A percentile compares a stretch with the other conserved stretches of the same genome.
phyloP scores from a whole-genome alignment of 2,888 invertebrate species.

The Operophtera brumata region DNA sequence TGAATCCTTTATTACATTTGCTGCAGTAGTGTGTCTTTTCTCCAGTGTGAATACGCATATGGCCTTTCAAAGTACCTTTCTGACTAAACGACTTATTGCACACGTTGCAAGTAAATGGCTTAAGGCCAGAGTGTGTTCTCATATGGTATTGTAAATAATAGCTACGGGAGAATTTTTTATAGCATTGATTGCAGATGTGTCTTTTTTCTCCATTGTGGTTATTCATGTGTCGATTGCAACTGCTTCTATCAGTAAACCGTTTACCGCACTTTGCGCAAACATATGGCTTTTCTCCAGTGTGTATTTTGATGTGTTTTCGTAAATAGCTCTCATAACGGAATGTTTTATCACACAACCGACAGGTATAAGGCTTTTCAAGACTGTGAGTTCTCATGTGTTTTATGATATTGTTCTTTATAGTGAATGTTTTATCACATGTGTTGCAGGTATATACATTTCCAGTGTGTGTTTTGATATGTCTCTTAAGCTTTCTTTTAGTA shows the following conservation, averaged over 20 bases:
- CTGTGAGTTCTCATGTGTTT: not conserved
- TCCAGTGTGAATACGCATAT: slow-evolving; percentile 1
- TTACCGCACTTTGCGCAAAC: too few species aligned
- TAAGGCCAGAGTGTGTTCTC: not conserved
- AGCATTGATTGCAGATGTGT: not conserved
- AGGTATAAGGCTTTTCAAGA: too few species aligned
- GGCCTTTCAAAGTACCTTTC: not conserved
- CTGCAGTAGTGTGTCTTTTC: slow-evolving; percentile 1
- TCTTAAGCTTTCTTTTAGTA: not conserved
- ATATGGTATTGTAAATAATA: not conserved
- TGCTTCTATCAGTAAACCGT: too few species aligned
- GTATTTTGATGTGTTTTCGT: too few species aligned
- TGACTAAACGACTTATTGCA: slow-evolving; percentile 1
- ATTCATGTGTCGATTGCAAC: too few species aligned
- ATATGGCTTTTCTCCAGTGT: too few species aligned
- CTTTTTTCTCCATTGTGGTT: too few species aligned
- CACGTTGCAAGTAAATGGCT: not conserved
- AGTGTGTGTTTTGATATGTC: not conserved
- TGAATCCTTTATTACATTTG: not conserved
- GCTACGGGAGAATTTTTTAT: not conserved
- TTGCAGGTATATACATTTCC: not conserved
- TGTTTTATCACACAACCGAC: too few species aligned
- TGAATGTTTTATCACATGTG: not conserved
- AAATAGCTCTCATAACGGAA: too few species aligned
- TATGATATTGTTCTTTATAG: too few species aligned